Conservation (phyloP, 2,888 invertebrate species). For the Chaetogeoica ovagalla region DNA sequence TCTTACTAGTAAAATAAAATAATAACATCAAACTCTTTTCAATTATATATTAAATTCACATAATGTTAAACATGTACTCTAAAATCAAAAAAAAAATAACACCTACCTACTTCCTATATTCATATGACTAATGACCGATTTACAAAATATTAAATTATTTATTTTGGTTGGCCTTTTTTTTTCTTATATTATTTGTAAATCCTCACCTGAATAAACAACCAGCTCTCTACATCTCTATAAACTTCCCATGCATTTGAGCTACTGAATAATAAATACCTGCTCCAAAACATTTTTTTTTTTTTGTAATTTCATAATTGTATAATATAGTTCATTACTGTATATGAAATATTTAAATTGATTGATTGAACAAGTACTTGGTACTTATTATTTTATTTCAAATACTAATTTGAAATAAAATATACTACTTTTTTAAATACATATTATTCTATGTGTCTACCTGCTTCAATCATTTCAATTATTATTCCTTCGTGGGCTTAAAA, state of each 20-base stretch:
- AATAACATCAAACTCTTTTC: too few relatives aligned
- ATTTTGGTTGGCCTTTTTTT: constrained; percentile 33
- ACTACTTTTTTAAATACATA: too few relatives aligned
- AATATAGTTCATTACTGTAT: not conserved
- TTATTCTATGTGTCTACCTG: too few relatives aligned
- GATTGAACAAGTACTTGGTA: too few relatives aligned
- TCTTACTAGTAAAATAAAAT: too few relatives aligned
- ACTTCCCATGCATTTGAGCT: not conserved
- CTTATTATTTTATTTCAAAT: too few relatives aligned
- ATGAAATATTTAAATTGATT: too few relatives aligned
- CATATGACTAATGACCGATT: not conserved
- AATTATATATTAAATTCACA: too few relatives aligned
- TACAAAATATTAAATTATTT: not conserved
- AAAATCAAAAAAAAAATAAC: not conserved
- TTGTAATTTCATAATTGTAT: not conserved
- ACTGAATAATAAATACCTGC: not conserved
- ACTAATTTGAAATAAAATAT: too few relatives aligned
- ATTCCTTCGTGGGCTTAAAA: too few relatives aligned
- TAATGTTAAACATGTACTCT: too few relatives aligned
- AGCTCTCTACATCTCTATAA: not conserved
- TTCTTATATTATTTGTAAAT: constrained; percentile 21
- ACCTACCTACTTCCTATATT: not conserved
- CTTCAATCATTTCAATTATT: too few relatives aligned
- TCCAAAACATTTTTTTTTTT: not conserved
- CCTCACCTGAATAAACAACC: constrained; percentile 36